Percentiles rank a stretch among this genome's conserved stretches.
Evolutionary conservation across 37 sponge, comb jelly and placozoan species (phyloP).

Genomic region (Eunapius fragilis): DNA sequence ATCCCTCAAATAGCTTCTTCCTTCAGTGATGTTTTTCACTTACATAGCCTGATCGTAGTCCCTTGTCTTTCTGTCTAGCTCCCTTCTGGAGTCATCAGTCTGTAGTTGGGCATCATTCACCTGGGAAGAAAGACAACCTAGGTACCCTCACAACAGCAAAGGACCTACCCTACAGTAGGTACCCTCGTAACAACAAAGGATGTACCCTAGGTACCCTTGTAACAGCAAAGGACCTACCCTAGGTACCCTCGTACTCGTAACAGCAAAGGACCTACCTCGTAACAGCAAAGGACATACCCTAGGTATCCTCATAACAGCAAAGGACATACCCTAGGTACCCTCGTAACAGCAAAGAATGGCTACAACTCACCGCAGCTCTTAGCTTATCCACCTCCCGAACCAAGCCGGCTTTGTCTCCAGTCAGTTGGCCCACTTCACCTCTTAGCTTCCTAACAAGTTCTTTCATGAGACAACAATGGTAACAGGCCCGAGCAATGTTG

Average conservation of each 20-base stretch:
- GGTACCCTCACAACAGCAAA: background rate
- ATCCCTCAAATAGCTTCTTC: background rate
- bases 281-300: no score
- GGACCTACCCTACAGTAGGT: no score
- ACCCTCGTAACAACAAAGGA: no score
- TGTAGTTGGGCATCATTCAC: constrained; percentile 11
- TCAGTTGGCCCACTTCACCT: constrained; percentile 42
- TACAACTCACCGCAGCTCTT: constrained; percentile 26
- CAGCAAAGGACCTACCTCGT: background rate
- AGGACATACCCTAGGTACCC: background rate
- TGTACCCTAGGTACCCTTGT: no score
- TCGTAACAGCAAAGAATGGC: background rate
- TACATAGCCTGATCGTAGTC: constrained; percentile 48
- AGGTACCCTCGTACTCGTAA: no score
- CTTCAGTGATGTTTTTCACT: constrained; percentile 3
- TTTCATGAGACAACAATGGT: background rate
- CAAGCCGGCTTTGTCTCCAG: constrained; percentile 50
- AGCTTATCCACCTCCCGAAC: constrained; percentile 56
- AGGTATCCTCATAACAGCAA: no score
- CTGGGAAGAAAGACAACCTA: no score
- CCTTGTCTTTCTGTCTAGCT: constrained; percentile 41
- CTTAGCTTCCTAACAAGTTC: constrained; percentile 8
- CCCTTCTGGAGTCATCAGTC: constrained; percentile 26
- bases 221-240: no score
- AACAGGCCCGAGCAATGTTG: background rate